A percentile compares a stretch with the other conserved stretches of the same genome.
Conservation (phyloP, 2,888 invertebrate genomes). For the Pristionchus entomophagus region DNA sequence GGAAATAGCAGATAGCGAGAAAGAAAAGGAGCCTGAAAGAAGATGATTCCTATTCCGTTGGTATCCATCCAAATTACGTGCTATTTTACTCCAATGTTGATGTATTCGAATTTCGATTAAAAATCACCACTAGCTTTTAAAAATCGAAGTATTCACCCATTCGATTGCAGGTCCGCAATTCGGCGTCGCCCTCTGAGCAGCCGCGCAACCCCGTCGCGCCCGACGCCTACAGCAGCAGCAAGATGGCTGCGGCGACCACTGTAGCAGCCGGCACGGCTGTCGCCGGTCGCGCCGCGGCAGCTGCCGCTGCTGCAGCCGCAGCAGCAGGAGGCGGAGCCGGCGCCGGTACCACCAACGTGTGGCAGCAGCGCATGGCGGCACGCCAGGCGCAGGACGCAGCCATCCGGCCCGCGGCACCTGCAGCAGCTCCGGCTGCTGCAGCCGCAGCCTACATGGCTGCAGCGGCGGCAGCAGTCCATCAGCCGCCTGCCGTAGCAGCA, state of each 20-base stretch:
- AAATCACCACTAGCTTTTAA: no score
- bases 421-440: background rate
- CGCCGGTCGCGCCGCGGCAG: conserved; percentile 19
- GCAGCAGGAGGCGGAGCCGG: no score
- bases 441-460: background rate
- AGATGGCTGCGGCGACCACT: conserved; percentile 75
- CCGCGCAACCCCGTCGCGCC: background rate
- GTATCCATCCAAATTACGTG: no score
- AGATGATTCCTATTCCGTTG: no score
- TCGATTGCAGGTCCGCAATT: conserved; percentile 18
- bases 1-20: no score
- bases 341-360: conserved; percentile 86
- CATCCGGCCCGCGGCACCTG: conserved; percentile 24
- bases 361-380: conserved; percentile 82
- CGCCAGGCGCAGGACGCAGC: conserved; percentile 79
- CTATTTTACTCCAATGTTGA: background rate
- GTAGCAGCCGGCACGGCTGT: conserved; percentile 37
- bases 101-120: no score
- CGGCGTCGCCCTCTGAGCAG: conserved; percentile 21
- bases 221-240: conserved; percentile 47
- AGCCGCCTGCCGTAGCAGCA: background rate
- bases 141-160: no score
- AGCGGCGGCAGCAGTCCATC: background rate
- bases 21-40: no score
- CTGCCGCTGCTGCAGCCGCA: conserved; percentile 80